Base-by-base conservation (phyloP, 2,888 invertebrate genomes). In the Drosophila merina region DNA sequence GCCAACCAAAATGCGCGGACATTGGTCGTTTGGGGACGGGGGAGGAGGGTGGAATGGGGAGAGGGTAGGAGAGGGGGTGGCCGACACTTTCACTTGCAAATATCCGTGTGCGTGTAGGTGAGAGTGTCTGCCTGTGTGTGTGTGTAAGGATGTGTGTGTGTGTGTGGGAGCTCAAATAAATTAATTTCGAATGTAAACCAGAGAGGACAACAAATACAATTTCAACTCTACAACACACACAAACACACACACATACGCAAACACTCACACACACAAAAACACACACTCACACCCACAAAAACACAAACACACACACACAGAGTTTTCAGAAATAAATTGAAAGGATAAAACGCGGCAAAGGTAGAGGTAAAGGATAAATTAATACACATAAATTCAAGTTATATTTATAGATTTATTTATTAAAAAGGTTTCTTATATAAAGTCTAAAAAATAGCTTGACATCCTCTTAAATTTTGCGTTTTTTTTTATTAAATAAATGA, bases 1-100 rank as follows among this genome's bases (percentile, higher is more conserved):
- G 84, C 88, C 81, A 82, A 82, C 81, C 81, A 82, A 82, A 63
- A 82, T 79, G 81, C 81, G 88, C 81, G 81, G 81, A 88, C 80
- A 36, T 12, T 36, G 36, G 36, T n/a, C 36, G n/a, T 10, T 1
- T 31, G 60, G 33, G 38, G 36, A 8, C n/a, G n/a, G n/a, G n/a
- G n/a, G n/a, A n/a, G n/a, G 20, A 33, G 12, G 47, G 14, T 14
- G 14, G 14, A 14, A 1, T 14, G 14, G n/a, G n/a, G n/a, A 14
- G 14, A 14, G 14, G 14, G 14, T 1, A 14, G 4, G 45, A 33
- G 10, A 10, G 44, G 26, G 26, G 40, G 48, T 44, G 78, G 73
- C 82, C 79, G 79, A 87, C 88, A 81, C 86, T 87, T 87, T 85
- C 74, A 72, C 79, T 79, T 79, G 67, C 78, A 81, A 81, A 74